Percentiles rank a stretch among this genome's conserved stretches.
These are phyloP conservation scores for Phthorimaea operculella DNA, from an alignment of 1,140 invertebrate genomes.

Conservation along the genomic window DNA sequence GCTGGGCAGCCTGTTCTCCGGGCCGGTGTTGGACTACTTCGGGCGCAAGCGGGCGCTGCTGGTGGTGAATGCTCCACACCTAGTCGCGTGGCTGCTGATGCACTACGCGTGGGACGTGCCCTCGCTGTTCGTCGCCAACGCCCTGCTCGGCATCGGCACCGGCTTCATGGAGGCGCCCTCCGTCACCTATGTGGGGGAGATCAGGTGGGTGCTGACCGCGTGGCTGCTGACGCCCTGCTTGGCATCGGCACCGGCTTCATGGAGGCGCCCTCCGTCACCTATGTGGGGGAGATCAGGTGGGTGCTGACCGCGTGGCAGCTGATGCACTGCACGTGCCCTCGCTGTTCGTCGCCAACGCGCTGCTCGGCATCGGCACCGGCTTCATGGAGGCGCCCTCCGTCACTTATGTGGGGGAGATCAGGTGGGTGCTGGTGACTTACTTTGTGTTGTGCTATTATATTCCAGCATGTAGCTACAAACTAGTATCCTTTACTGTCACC, in stretches of 20 bases:
- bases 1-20: slow-evolving; percentile 76
- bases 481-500: no score
- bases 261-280: slow-evolving; percentile 68
- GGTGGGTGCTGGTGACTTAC: slow-evolving; percentile 22
- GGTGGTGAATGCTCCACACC: slow-evolving; percentile 75
- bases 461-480: no score
- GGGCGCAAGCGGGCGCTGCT: slow-evolving; percentile 75
- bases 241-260: slow-evolving; percentile 68
- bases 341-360: slow-evolving; percentile 51
- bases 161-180: slow-evolving; percentile 69
- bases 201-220: slow-evolving; percentile 47
- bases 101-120: slow-evolving; percentile 67
- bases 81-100: slow-evolving; percentile 75
- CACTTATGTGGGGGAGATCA: slow-evolving; percentile 69
- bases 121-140: slow-evolving; percentile 52
- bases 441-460: no score
- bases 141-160: slow-evolving; percentile 59
- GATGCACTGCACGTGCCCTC: slow-evolving; percentile 68
- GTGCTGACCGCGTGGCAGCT: slow-evolving; percentile 71
- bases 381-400: slow-evolving; percentile 69
- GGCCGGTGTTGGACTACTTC: slow-evolving; percentile 72
- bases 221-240: slow-evolving; percentile 51
- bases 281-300: slow-evolving; percentile 68
- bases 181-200: slow-evolving; percentile 69
- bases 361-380: slow-evolving; percentile 63